These are phyloP conservation scores for Rhodeus uyekii DNA, from an alignment of 2,797 vertebrate genomes.

Conservation along the genomic window DNA sequence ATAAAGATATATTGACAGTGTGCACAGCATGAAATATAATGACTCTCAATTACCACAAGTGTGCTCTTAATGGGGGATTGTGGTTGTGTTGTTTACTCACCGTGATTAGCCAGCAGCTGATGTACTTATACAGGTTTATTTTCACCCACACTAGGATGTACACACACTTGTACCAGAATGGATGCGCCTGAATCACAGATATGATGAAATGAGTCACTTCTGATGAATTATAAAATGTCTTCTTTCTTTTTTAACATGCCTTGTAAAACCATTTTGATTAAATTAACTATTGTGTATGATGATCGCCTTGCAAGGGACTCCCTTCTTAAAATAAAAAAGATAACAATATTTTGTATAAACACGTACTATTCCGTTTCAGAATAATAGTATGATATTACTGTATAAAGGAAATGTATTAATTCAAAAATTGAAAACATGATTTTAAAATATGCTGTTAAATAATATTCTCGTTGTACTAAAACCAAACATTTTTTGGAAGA, in stretches of 20 bases:
- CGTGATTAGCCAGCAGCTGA: conserved; percentile 97
- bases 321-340: too few species aligned
- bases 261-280: background rate
- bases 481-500: background rate
- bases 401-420: background rate
- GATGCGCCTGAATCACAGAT: conserved; percentile 75
- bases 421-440: background rate
- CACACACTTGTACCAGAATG: conserved; percentile 93
- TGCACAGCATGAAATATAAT: conserved; percentile 3
- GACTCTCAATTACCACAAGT: background rate
- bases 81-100: conserved; percentile 76
- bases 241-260: background rate
- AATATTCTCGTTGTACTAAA: background rate
- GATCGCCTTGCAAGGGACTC: background rate
- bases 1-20: background rate
- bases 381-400: background rate
- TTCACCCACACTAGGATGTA: conserved; percentile 95
- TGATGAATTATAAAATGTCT: background rate
- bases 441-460: background rate
- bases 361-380: background rate
- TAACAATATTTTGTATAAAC: background rate
- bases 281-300: too few species aligned
- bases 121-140: conserved; percentile 93
- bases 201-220: background rate
- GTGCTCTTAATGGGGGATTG: background rate